A percentile compares a stretch with the other conserved stretches of the same genome.
These are phyloP conservation scores for Syrista parreyssii DNA, from an alignment of 2,888 invertebrate species.

Conservation along the genomic window DNA sequence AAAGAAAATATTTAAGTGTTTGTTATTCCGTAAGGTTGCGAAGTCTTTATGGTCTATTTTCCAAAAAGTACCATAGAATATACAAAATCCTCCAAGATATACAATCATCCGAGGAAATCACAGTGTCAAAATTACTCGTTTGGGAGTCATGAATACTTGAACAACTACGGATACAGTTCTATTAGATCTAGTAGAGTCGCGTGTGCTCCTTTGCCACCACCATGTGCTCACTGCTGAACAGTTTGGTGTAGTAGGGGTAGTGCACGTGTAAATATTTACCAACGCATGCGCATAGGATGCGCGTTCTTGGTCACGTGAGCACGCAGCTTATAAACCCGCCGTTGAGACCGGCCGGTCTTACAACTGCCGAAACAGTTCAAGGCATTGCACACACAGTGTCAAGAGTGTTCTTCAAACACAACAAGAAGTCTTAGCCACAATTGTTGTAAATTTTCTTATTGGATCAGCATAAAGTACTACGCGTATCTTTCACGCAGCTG, in stretches of 20 bases:
- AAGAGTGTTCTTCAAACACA: neutral
- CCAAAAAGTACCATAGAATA: neutral
- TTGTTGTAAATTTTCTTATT: neutral
- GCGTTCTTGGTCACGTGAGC: slow-evolving; percentile 55
- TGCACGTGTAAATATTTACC: slow-evolving; percentile 62
- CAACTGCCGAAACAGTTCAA: slow-evolving; percentile 37
- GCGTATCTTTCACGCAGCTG: neutral
- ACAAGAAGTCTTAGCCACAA: neutral
- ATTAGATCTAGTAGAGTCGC: neutral
- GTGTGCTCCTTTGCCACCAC: slow-evolving; percentile 3
- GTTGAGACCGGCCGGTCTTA: slow-evolving; percentile 60
- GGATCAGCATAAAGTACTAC: neutral
- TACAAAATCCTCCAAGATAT: neutral
- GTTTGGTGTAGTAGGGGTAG: slow-evolving; percentile 22
- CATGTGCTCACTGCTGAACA: neutral
- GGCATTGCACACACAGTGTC: slow-evolving; percentile 2
- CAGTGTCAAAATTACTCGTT: neutral
- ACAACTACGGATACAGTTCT: neutral
- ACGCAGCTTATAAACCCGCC: slow-evolving; percentile 53
- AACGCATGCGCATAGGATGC: slow-evolving; percentile 52
- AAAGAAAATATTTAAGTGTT: neutral
- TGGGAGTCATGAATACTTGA: neutral
- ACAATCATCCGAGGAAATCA: neutral
- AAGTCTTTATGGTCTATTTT: neutral
- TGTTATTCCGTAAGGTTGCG: neutral